Percentiles rank a stretch among this genome's conserved stretches.
Evolutionary conservation across 2,113 vertebrate genomes (phyloP).

Genomic region (Burhinus oedicnemus): DNA sequence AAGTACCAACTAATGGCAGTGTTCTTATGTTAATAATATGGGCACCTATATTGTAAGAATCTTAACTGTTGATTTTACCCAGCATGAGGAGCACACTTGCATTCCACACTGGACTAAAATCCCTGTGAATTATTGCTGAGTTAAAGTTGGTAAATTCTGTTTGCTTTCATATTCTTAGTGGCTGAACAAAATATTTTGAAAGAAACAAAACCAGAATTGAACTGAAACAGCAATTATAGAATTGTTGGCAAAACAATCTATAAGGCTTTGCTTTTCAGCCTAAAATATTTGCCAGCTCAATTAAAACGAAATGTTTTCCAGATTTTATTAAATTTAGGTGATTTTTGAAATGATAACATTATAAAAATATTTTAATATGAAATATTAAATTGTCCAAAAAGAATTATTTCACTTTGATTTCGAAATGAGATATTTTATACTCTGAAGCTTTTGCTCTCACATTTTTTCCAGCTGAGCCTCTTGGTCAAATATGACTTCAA

Average conservation of each 20-base stretch:
- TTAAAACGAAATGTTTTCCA: background rate
- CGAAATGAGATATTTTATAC: background rate
- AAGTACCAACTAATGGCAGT: rapidly evolving
- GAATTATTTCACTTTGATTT: background rate
- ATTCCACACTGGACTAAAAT: background rate
- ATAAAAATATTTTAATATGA: background rate
- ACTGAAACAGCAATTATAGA: background rate
- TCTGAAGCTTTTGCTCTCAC: background rate
- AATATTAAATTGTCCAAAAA: background rate
- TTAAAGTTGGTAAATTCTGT: background rate
- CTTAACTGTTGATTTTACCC: background rate
- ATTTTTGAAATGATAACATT: background rate
- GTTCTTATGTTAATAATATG: background rate
- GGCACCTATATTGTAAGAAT: background rate
- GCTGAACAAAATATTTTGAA: background rate
- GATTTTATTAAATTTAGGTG: background rate
- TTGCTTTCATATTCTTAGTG: background rate
- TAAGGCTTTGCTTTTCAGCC: background rate
- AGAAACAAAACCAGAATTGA: background rate
- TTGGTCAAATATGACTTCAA: background rate
- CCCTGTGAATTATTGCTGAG: background rate
- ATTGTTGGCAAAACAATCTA: background rate
- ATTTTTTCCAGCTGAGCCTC: conserved; percentile 1
- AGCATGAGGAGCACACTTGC: background rate
- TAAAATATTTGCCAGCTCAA: conserved; percentile 1